Base-by-base conservation (phyloP, 2,797 vertebrate species). In the Ceryle rudis region DNA sequence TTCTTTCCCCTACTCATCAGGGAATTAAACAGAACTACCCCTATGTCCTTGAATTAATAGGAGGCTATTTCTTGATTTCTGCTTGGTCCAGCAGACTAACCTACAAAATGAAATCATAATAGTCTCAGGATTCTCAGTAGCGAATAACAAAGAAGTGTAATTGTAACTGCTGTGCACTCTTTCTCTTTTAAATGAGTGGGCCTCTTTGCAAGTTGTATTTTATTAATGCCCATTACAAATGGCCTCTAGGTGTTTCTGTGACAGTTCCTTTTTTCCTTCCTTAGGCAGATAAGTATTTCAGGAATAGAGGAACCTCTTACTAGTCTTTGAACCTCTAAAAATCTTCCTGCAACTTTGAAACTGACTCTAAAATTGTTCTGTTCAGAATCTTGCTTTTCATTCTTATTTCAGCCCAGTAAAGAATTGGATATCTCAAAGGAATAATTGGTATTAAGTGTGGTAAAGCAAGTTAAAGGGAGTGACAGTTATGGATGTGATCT, bases 101-200 rank as follows among this genome's bases (percentile, higher is more conserved):
- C 15, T 42, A 16, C 21, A 35, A 39, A 75, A 35, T 11, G 4
- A 62, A 77, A 62, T 33, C 3, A 0, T 22, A 23, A 0, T 22
- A 19, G 9, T 54, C 10, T 46, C 61, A 23, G 35, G 13, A 52
- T 16, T 83, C 41, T 73, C 20, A 11, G 21, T 22, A 52, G 47
- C 14, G 25, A 81, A 16, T 62, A 58, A 28, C 39, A 69, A 52
- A 35, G 29, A 25, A 29, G 5, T 58, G 5, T 62, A 47, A 29
- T 47, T 75, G 8, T 35, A 72, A 28, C 13, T 72, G 7, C 31
- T 39, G 73, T 67, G 60, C 11, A 25, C 25, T 20, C 6, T 8
- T 29, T 72, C 4, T 46, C 5, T 77, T 77, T 58, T 55, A 20
- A 46, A 51, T 19, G 18, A 81, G 18, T 31, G 21, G 28, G 31